Evolutionary conservation across 1,140 invertebrate genomes (phyloP), one percentile per base, ranked within the genome.

Genomic region (Phthorimaea operculella): DNA sequence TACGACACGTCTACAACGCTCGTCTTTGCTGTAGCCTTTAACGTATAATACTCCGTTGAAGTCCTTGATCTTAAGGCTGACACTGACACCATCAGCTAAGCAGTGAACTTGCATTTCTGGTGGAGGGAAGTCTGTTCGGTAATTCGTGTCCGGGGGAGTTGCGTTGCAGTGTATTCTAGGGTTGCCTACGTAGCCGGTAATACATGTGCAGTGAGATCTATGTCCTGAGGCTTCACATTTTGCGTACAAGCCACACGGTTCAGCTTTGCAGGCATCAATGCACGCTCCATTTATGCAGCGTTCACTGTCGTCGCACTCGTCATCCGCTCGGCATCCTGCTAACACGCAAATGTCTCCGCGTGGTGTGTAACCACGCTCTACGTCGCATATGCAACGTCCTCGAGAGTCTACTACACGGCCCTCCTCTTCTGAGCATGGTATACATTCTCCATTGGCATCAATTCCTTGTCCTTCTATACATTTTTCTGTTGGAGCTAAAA

Each of bases 21-120:
- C 93, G 66, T 97, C 94, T 76, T 97, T 97, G 71, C 94, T 96
- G 75, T 96, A 94, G 9, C 96, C 95, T 86, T 97, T 97, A 0
- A 98, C 96, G 67, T 98, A 98, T 0, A 98, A 84, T 1, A 98
- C 92, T 4, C 96, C 96, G 65, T 96, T 95, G 74, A 97, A 97
- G 47, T 92, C 93, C 64, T 91, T 89, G 36, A 96, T 91, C 64
- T 93, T 90, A 50, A 97, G 92, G 68, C 93, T 90, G 0, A 97
- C 94, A 71, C 95, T 92, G 0, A 98, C 93, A 28, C 96, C 96
- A 80, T 98, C 95, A 12, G 95, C 95, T 34, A 96, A 76, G 83
- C 96, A 98, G 34, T 80, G 72, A n/a, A 97, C 96, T 33, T 90
- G 89, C 90, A 96, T 93, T 52, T 94, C 92, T 8, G 94, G 93